Evolutionary conservation across 2,888 invertebrate species (phyloP).

Genomic region (Druceiella hillmani): DNA sequence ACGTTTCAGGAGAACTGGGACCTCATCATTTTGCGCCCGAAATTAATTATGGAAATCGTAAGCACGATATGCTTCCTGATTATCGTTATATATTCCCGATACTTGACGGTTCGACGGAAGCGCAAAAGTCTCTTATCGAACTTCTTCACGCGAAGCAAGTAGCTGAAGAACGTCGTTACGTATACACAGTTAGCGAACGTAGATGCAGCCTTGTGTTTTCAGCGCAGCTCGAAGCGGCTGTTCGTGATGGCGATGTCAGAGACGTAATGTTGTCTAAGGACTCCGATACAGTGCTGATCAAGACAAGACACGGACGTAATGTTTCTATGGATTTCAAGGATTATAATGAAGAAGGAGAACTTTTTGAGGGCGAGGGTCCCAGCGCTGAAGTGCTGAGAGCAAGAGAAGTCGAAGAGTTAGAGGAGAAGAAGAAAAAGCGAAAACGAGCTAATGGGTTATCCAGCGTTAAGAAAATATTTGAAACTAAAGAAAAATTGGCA

Average conservation of each 20-base stretch:
- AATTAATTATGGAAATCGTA: slow-evolving; percentile 59
- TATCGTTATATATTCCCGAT: slow-evolving; percentile 72
- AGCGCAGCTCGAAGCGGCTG: slow-evolving; percentile 67
- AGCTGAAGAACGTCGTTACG: slow-evolving; percentile 57
- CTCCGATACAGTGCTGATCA: slow-evolving; percentile 67
- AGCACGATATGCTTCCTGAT: slow-evolving; percentile 61
- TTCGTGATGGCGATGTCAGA: slow-evolving; percentile 69
- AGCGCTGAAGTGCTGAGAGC: slow-evolving; percentile 58
- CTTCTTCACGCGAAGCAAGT: slow-evolving; percentile 56
- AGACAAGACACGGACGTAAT: slow-evolving; percentile 67
- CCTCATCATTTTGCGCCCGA: slow-evolving; percentile 57
- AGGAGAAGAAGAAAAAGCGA: slow-evolving; percentile 50
- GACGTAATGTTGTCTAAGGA: slow-evolving; percentile 74
- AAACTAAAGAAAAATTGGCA: slow-evolving; percentile 67
- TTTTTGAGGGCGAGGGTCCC: slow-evolving; percentile 69
- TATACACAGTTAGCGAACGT: slow-evolving; percentile 70
- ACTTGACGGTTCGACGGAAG: slow-evolving; percentile 62
- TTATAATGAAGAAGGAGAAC: slow-evolving; percentile 50
- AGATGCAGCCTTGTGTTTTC: slow-evolving; percentile 71
- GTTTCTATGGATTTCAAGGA: slow-evolving; percentile 67
- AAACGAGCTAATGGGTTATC: slow-evolving; percentile 61
- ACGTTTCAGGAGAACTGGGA: slow-evolving; percentile 54
- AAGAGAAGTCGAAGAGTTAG: slow-evolving; percentile 52
- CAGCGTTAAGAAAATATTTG: slow-evolving; percentile 66
- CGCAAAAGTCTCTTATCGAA: slow-evolving; percentile 57